Evolutionary conservation across 2,888 invertebrate genomes (phyloP).

Genomic region (Amiota mariae): DNA sequence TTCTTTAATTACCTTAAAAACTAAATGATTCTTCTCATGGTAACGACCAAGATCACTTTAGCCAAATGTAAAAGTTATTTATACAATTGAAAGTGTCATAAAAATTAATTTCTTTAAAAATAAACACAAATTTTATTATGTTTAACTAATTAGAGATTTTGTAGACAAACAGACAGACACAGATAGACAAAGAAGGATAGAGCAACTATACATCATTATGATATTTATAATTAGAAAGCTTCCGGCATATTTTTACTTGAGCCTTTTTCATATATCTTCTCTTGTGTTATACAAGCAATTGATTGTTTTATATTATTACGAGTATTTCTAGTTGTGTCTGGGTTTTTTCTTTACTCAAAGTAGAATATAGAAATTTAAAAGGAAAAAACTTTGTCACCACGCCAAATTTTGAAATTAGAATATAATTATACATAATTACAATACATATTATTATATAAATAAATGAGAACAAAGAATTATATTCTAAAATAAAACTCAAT

Average conservation of each 20-base stretch:
- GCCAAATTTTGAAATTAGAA: conserved; percentile 56
- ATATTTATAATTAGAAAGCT: conserved; percentile 21
- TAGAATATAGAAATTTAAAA: neutral
- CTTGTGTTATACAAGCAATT: too few relatives aligned
- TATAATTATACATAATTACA: neutral
- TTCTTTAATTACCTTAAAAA: too few relatives aligned
- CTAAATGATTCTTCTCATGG: too few relatives aligned
- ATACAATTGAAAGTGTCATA: too few relatives aligned
- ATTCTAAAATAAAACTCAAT: too few relatives aligned
- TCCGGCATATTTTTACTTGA: conserved; percentile 45
- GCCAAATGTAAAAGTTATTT: too few relatives aligned
- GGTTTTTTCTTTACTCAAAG: neutral
- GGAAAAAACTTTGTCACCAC: conserved; percentile 55
- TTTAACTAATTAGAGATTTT: conserved; percentile 15
- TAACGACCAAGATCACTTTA: too few relatives aligned
- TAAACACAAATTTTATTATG: conserved; percentile 4
- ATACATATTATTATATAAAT: conserved; percentile 31
- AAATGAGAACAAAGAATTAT: conserved; percentile 42
- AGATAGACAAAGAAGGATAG: neutral
- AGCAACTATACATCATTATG: neutral
- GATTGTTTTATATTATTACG: too few relatives aligned
- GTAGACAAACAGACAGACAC: neutral
- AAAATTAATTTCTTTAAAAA: too few relatives aligned
- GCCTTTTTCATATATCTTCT: too few relatives aligned
- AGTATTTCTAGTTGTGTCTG: too few relatives aligned